Evolutionary conservation across 2,888 invertebrate genomes (phyloP), one percentile per base, ranked within the genome.

Genomic region (Spodoptera littoralis): DNA sequence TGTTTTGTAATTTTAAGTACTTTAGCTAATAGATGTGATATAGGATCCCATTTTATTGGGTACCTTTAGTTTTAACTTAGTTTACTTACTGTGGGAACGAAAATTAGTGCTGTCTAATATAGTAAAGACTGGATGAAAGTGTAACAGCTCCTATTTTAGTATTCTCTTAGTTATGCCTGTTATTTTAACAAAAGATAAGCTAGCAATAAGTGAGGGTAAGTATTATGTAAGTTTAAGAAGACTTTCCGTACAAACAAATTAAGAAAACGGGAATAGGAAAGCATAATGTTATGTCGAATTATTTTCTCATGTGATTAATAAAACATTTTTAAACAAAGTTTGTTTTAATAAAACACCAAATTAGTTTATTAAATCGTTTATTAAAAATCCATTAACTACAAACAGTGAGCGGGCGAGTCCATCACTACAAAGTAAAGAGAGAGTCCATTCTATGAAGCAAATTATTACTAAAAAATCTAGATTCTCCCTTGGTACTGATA

Each of bases 341-440:
- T 48, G 56, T 74, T 70, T 75, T 49, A 80, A 76, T 71, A 63
- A 80, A 82, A 79, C 46, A 3, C 24, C 45, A 11, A 18, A 4
- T 9, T 76, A 74, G 67, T 85, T 85, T 77, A 78, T 84, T 85
- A 82, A 77, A 79, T 88, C 80, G 82, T 92, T 92, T 92, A 91
- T 90, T 90, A 89, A 87, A 66, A 67, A 67, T 72, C 65, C 72
- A 50, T 71, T 50, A 50, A 71, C 88, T 85, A 87, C 79, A 8
- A 36, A 36, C 36, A 36, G 36, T 36, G 36, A 0, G 36, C 36
- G 36, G 36, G 9, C 36, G 36, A 36, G 36, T 36, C 36, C 36
- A 36, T 36, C 2, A 36, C 6, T 36, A 36, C 36, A 0, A 36
- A 36, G 36, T 2, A 5, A 8, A 6, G 36, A 36, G 36, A 36